phyloP scores from a whole-genome alignment of 2,888 invertebrate genomes.

The Lepeophtheirus nordmannii region DNA sequence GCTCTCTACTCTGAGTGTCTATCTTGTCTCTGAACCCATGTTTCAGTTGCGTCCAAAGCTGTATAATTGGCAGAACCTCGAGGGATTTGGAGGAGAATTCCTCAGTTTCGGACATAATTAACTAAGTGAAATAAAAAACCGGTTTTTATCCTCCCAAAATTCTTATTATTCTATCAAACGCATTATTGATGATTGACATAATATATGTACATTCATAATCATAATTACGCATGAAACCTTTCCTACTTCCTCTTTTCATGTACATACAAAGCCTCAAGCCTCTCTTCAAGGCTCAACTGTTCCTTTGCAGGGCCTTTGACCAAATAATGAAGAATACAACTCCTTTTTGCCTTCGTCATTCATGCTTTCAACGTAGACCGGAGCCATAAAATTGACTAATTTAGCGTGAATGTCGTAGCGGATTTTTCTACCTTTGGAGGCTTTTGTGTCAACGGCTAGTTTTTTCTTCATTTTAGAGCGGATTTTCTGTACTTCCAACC shows the following conservation, averaged over 20 bases:
- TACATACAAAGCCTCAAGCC: no score
- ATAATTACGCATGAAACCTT: no score
- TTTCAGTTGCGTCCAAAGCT: not conserved
- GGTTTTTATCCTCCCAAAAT: no score
- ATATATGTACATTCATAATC: no score
- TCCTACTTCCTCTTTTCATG: no score
- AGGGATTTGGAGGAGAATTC: no score
- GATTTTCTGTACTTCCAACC: constrained; percentile 78
- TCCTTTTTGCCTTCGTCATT: constrained; percentile 63
- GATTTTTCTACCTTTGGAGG: constrained; percentile 73
- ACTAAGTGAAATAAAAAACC: no score
- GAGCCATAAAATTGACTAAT: constrained; percentile 78
- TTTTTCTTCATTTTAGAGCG: constrained; percentile 71
- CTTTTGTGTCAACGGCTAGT: constrained; percentile 64
- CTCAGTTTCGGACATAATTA: no score
- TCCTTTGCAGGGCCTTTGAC: constrained; percentile 31
- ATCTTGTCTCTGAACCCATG: not conserved
- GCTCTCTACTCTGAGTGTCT: not conserved
- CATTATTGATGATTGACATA: no score
- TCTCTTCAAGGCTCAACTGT: not conserved
- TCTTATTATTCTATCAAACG: no score
- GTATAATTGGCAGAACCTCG: not conserved
- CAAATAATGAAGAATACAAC: constrained; percentile 65
- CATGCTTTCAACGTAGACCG: constrained; percentile 51
- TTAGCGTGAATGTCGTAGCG: constrained; percentile 70